Base-by-base conservation (phyloP, 2,888 invertebrate genomes). In the Noctua fimbriata region DNA sequence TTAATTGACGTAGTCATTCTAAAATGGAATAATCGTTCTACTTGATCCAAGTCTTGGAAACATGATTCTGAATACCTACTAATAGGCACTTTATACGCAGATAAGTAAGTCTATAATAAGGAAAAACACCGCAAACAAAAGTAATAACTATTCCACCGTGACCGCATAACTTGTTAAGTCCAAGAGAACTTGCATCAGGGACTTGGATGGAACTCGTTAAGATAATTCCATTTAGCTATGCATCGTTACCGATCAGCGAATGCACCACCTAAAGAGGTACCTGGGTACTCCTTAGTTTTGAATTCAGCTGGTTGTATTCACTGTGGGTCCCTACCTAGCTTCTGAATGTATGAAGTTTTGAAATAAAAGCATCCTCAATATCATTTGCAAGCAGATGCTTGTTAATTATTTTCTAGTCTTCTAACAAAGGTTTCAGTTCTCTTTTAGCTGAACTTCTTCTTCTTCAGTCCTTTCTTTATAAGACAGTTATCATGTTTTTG, bases 171-270 rank as follows among this genome's bases (percentile, higher is more conserved):
- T 66, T 66, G 14, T 24, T 58, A 83, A 79, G 41, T 79, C 65
- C 79, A 81, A 52, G 41, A 21, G 18, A 55, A 81, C 52, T 73
- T 55, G 60, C 82, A 81, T 55, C 52, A n/a, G n/a, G 60, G 70
- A 85, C 44, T 81, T 70, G 18, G 21, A 81, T 67, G 18, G 32
- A 85, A 74, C 86, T 82, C 74, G 60, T 82, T 85, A 82, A 28
- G 60, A 24, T 85, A 81, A 81, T 81, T 82, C 47, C 55, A 63
- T 74, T 81, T 67, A 71, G 28, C 18, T 32, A 74, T 67, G 63
- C 47, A 24, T 78, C 44, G 52, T 83, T 78, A 44, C 58, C 67
- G 52, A 69, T 80, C 36, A 78, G 28, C 18, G 79, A 58, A 18
- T n/a, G 36, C 28, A 14, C 24, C 6, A 44, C 12, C 14, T 36